Conservation (phyloP, 2,113 vertebrate species). For the Oncorhynchus kisutch region DNA sequence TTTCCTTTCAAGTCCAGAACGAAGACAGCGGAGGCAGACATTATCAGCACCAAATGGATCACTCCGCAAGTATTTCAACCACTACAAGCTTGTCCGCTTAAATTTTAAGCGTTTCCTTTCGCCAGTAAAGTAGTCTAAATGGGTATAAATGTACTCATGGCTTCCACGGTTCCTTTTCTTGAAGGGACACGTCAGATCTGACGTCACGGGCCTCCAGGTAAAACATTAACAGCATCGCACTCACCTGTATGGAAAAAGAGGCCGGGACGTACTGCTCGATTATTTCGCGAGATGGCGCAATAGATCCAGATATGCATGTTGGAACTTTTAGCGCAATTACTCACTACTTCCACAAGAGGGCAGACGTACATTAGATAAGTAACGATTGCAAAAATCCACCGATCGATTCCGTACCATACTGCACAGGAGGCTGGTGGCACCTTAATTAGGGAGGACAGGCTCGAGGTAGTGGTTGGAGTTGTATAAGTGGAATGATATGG, state of each 20-base stretch:
- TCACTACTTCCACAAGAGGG: background rate
- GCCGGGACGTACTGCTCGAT: background rate
- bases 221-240: constrained; percentile 65
- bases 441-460: too few species aligned
- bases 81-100: background rate
- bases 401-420: too few species aligned
- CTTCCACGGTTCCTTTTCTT: constrained; percentile 54
- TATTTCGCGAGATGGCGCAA: constrained; percentile 35
- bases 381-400: too few species aligned
- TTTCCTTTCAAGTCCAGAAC: constrained; percentile 92
- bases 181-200: constrained; percentile 29
- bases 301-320: background rate
- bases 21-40: constrained; percentile 90
- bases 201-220: constrained; percentile 74
- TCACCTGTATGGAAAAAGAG: constrained; percentile 53
- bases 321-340: background rate
- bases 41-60: constrained; percentile 36
- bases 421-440: too few species aligned
- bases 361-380: too few species aligned
- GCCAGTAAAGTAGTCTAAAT: constrained; percentile 12
- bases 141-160: background rate
- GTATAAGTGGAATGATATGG: too few species aligned
- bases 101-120: background rate
- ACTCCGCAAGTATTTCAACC: background rate
- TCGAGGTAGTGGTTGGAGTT: too few species aligned